Base-by-base conservation (phyloP, 2,888 invertebrate species). In the Drosophila helvetica region DNA sequence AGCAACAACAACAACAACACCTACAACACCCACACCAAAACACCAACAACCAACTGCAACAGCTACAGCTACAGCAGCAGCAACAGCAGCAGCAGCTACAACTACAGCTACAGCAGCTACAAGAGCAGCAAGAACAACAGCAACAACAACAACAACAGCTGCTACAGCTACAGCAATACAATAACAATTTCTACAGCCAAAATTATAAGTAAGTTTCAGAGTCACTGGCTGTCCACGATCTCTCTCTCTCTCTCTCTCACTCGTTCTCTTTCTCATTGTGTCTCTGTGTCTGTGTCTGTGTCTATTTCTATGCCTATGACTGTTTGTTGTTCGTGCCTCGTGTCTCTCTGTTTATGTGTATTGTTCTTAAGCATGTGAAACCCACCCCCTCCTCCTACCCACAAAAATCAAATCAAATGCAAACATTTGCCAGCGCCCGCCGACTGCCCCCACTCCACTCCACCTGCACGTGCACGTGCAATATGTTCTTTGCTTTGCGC, bases 191-290 rank as follows among this genome's bases (percentile, higher is more conserved):
- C 73, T 81, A 77, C 69, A 77, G 76, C 69, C 75, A 76, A 68
- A 78, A 79, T 66, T 83, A 71, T 87, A 89, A 77, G 89, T 89
- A 88, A 89, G 89, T 88, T 80, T 77, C 73, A 75, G 57, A 57
- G 53, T 42, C 51, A 30, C 42, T 65, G 66, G 68, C 59, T 45
- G 38, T 45, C 42, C 15, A 47, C 12, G 45, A 7, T 19, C 52
- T 8, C 48, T 38, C 9, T 58, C 25, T 33, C 22, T 10, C 22
- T 47, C 15, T 15, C 4, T 9, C 22, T 19, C 45, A 27, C 27
- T 8, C 27, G 8, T 8, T 27, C 7, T 27, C 8, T 25, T 25
- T 7, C 25, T 25, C 25, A 25, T 25, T 25, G 25, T 27, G 7
- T 22, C 38, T 56, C 59, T 55, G 25, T 61, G 45, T 69, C 50